Percentiles rank a stretch among this genome's conserved stretches.
phyloP scores from a whole-genome alignment of 2,797 vertebrate genomes.

The Acrocephalus scirpaceus region DNA sequence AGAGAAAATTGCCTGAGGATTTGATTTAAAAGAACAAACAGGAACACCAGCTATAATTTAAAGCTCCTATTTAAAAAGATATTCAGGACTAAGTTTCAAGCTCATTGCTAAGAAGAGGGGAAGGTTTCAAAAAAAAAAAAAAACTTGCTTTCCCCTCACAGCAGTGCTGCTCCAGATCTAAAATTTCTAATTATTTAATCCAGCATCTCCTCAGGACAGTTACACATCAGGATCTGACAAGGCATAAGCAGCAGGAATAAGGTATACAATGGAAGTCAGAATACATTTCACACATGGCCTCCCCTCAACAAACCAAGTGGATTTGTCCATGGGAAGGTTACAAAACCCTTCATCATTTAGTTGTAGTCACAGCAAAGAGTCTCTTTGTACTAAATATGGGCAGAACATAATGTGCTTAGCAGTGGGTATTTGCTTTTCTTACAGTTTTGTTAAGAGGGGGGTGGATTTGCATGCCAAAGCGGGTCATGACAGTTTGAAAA shows the following conservation, averaged over 20 bases:
- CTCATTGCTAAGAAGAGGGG: neutral
- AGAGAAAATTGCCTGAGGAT: neutral
- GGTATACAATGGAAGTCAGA: slow-evolving; percentile 47
- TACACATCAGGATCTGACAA: neutral
- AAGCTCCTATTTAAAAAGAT: neutral
- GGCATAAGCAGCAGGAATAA: neutral
- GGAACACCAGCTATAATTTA: neutral
- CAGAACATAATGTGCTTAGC: neutral
- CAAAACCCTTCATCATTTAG: neutral
- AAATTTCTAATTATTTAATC: neutral
- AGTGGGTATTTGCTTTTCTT: neutral
- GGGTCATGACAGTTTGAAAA: neutral
- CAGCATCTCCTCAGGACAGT: neutral
- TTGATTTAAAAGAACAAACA: neutral
- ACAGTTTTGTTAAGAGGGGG: neutral
- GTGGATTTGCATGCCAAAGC: neutral
- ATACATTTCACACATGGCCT: slow-evolving; percentile 58
- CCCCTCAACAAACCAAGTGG: slow-evolving; percentile 10
- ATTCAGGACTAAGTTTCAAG: neutral
- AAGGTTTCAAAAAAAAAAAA: neutral
- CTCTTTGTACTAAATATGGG: neutral
- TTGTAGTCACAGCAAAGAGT: neutral
- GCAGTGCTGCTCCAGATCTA: neutral
- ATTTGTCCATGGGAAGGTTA: neutral
- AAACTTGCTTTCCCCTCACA: neutral